Evolutionary conservation across 2,113 vertebrate genomes (phyloP).

Genomic region (Pipra filicauda): DNA sequence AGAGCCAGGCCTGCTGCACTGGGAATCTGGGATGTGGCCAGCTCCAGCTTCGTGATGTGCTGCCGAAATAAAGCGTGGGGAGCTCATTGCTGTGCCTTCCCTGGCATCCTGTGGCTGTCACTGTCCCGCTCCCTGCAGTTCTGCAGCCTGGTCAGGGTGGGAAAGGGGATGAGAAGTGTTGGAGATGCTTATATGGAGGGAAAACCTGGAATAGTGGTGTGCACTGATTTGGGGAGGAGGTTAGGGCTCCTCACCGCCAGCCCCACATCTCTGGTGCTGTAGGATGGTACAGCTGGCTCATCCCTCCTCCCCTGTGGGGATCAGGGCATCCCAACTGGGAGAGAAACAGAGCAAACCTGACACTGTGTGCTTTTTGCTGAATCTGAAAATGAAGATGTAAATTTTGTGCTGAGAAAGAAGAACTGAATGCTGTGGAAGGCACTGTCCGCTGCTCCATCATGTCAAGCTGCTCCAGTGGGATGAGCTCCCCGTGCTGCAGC

Average conservation of each 20-base stretch:
- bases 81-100: not conserved
- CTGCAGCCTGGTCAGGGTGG: rapidly evolving
- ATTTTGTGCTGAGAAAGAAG: not conserved
- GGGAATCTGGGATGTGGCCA: rapidly evolving
- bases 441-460: rapidly evolving
- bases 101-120: rapidly evolving
- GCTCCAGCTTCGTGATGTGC: rapidly evolving
- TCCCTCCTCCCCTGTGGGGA: not conserved
- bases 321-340: not conserved
- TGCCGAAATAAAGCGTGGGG: rapidly evolving
- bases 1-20: rapidly evolving
- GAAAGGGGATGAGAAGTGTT: not conserved
- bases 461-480: not conserved
- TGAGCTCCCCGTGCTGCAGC: not conserved
- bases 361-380: not conserved
- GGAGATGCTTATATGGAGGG: not conserved
- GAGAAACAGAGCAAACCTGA: not conserved
- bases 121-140: not conserved
- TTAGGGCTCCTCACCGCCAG: not conserved
- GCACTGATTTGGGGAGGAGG: rapidly evolving
- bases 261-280: rapidly evolving
- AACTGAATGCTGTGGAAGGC: not conserved
- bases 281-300: not conserved
- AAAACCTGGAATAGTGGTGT: no score
- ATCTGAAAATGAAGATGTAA: not conserved